Conservation (phyloP, 2,113 vertebrate genomes). For the Lontra canadensis region DNA sequence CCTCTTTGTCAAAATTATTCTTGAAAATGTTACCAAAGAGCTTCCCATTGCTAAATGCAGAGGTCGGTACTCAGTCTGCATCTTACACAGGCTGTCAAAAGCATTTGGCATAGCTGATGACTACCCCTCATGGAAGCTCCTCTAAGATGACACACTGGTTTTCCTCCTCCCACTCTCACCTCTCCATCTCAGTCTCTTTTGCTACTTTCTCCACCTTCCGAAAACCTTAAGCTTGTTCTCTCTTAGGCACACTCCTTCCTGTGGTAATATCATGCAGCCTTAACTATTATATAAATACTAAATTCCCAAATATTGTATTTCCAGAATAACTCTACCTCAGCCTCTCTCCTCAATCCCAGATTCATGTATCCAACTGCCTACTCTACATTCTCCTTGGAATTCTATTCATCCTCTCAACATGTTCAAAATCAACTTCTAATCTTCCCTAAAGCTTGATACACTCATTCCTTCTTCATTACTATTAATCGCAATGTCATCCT, state of each 20-base stretch:
- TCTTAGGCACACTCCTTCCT: background rate
- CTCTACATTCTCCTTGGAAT: background rate
- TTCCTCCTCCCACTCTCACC: background rate
- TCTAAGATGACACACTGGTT: background rate
- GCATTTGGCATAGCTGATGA: background rate
- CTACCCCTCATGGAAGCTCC: background rate
- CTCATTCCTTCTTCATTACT: background rate
- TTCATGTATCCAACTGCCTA: background rate
- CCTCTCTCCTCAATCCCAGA: background rate
- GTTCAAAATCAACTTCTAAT: background rate
- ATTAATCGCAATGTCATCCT: background rate
- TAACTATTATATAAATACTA: background rate
- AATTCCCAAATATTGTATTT: background rate
- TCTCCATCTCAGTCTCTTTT: background rate
- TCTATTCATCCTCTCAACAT: background rate
- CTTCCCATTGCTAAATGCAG: background rate
- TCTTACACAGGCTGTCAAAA: background rate
- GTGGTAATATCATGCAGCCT: background rate
- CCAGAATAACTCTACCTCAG: background rate
- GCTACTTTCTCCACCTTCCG: background rate
- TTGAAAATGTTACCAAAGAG: background rate
- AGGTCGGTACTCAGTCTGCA: background rate
- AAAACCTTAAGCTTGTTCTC: background rate
- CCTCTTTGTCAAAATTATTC: background rate
- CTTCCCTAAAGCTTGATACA: background rate